Percentiles rank a stretch among this genome's conserved stretches.
phyloP scores from a whole-genome alignment of 2,888 invertebrate species.

The Laothoe populi region DNA sequence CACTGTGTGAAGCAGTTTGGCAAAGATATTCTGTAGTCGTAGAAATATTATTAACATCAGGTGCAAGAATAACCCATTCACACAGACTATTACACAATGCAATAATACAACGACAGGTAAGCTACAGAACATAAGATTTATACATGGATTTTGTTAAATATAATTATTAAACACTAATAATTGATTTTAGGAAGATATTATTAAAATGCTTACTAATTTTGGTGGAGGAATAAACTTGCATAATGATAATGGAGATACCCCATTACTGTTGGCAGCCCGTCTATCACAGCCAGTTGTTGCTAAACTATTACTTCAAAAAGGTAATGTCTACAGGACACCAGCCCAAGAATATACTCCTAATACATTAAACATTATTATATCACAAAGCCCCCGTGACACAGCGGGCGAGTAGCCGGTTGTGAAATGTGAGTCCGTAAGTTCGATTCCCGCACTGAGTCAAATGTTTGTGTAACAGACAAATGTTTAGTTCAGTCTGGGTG shows the following conservation, averaged over 20 bases:
- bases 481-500: too few relatives aligned
- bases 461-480: too few relatives aligned
- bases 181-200: constrained; percentile 76
- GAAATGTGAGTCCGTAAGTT: too few relatives aligned
- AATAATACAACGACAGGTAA: constrained; percentile 85
- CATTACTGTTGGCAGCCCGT: constrained; percentile 86
- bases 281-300: constrained; percentile 78
- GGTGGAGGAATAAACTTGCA: constrained; percentile 86
- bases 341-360: background rate
- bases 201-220: constrained; percentile 77
- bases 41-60: constrained; percentile 84
- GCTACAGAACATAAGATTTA: background rate
- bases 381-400: too few relatives aligned
- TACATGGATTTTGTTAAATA: background rate
- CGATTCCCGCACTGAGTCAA: too few relatives aligned
- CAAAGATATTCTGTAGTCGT: constrained; percentile 85
- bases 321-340: constrained; percentile 55
- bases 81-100: constrained; percentile 89
- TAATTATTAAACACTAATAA: background rate
- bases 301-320: constrained; percentile 80
- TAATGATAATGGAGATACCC: constrained; percentile 88
- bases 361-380: too few relatives aligned
- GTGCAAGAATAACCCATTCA: constrained; percentile 89
- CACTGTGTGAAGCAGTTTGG: constrained; percentile 89
- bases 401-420: too few relatives aligned